Conservation (phyloP, 2,113 vertebrate genomes). For the Coreoperca whiteheadi region DNA sequence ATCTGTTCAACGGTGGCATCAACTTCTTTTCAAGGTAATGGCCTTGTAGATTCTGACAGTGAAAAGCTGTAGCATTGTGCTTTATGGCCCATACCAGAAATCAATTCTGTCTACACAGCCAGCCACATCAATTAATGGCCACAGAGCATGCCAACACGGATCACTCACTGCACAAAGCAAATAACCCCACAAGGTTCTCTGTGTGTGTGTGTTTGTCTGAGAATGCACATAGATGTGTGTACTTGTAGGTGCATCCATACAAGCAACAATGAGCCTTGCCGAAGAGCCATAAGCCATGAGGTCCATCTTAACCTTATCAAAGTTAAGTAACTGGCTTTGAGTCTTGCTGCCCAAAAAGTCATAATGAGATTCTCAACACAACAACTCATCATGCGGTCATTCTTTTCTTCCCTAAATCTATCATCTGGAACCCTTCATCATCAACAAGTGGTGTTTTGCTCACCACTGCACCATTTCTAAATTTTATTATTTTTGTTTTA, state of each 20-base stretch:
- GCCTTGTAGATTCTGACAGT: constrained; percentile 55
- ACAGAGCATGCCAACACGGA: constrained; percentile 37
- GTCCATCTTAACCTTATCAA: constrained; percentile 6
- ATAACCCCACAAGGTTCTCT: neutral
- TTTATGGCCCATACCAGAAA: constrained; percentile 65
- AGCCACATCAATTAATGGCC: constrained; percentile 58
- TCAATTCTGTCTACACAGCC: constrained; percentile 64
- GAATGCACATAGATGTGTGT: neutral
- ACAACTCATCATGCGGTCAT: neutral
- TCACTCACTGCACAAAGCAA: constrained; percentile 47
- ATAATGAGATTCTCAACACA: neutral
- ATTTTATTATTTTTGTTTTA: neutral
- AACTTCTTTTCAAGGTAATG: constrained; percentile 55
- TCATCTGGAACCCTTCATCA: neutral
- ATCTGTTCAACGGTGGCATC: constrained; percentile 41
- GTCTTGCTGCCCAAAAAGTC: neutral
- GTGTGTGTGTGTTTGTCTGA: neutral
- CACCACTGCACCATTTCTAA: neutral
- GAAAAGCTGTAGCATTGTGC: constrained; percentile 52
- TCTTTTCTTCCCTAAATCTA: neutral
- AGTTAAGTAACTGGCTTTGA: neutral
- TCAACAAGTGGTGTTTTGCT: neutral
- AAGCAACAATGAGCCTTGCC: neutral
- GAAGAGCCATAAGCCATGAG: neutral
- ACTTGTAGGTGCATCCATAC: neutral